Percentiles rank a stretch among this genome's conserved stretches.
Conservation (phyloP, 1,140 invertebrate species). For the Ceratoteleas bidentatus region DNA sequence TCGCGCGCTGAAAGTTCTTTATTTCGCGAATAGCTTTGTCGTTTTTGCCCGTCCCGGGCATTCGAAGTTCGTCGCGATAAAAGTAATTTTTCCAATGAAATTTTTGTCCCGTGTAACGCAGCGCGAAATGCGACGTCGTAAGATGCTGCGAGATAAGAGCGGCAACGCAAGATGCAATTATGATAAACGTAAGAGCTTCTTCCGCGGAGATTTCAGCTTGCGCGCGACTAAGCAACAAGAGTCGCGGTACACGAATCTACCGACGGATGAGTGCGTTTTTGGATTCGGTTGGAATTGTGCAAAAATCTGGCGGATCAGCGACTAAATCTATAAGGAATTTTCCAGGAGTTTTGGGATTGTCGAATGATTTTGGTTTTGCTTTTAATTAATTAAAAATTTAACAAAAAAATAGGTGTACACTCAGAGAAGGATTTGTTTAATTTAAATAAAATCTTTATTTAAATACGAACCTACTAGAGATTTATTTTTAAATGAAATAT, state of each 20-base stretch:
- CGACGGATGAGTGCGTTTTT: too few species aligned
- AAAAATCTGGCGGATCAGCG: too few species aligned
- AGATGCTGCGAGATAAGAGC: conserved; percentile 43
- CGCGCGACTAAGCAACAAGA: conserved; percentile 30
- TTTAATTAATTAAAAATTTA: too few species aligned
- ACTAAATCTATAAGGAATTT: too few species aligned
- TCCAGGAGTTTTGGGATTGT: too few species aligned
- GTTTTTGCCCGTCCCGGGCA: conserved; percentile 17
- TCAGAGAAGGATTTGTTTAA: too few species aligned
- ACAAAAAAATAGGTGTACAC: too few species aligned
- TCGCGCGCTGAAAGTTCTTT: conserved; percentile 1
- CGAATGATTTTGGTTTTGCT: too few species aligned
- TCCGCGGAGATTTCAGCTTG: conserved; percentile 64
- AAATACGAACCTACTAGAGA: too few species aligned
- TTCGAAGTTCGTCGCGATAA: conserved; percentile 47
- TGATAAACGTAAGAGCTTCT: conserved; percentile 75
- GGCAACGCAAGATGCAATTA: conserved; percentile 76
- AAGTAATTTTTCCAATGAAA: conserved; percentile 55
- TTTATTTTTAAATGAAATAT: too few species aligned
- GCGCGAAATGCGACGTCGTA: conserved; percentile 43
- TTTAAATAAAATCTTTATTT: too few species aligned
- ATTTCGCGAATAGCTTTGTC: conserved; percentile 9
- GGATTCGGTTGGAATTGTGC: too few species aligned
- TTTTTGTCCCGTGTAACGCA: conserved; percentile 52
- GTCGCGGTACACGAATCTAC: conserved; percentile 39